These are phyloP conservation scores for Ascidia mentula DNA, from an alignment of 23 tunicate genomes.

Conservation along the genomic window DNA sequence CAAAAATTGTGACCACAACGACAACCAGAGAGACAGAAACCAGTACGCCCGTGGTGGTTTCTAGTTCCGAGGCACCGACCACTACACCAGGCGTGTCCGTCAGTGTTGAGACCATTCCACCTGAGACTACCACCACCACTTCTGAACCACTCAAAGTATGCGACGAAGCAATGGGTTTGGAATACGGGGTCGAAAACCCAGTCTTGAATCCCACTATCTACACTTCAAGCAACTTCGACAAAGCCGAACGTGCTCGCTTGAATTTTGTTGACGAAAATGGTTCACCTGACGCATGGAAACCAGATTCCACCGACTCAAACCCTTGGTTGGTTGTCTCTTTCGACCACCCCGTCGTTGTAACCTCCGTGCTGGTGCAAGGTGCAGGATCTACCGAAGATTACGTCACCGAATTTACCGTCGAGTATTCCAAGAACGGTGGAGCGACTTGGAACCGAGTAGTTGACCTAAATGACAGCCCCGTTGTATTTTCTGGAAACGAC, in stretches of 20 bases:
- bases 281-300: slow-evolving; percentile 41
- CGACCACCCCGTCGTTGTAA: slow-evolving; percentile 61
- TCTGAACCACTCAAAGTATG: slow-evolving; percentile 32
- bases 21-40: slow-evolving; percentile 47
- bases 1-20: slow-evolving; percentile 29
- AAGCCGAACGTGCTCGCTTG: slow-evolving; percentile 40
- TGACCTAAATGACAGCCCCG: slow-evolving; percentile 9
- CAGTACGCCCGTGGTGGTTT: slow-evolving; percentile 27
- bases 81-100: background rate
- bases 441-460: slow-evolving; percentile 30
- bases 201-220: slow-evolving; percentile 42
- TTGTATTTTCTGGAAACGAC: slow-evolving; percentile 25
- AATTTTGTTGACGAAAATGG: slow-evolving; percentile 37
- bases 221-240: slow-evolving; percentile 54
- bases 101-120: slow-evolving; percentile 38
- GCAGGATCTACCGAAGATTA: slow-evolving; percentile 8
- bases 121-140: slow-evolving; percentile 20
- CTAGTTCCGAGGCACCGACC: background rate
- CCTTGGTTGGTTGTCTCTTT: slow-evolving; percentile 70
- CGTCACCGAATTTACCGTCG: slow-evolving; percentile 33
- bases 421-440: slow-evolving; percentile 23
- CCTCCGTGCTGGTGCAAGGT: slow-evolving; percentile 51
- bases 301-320: slow-evolving; percentile 37
- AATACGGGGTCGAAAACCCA: slow-evolving; percentile 30
- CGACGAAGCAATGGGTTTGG: slow-evolving; percentile 74